Evolutionary conservation across 2,888 invertebrate genomes (phyloP), one percentile per base, ranked within the genome.

Genomic region (Spilarctia lutea): DNA sequence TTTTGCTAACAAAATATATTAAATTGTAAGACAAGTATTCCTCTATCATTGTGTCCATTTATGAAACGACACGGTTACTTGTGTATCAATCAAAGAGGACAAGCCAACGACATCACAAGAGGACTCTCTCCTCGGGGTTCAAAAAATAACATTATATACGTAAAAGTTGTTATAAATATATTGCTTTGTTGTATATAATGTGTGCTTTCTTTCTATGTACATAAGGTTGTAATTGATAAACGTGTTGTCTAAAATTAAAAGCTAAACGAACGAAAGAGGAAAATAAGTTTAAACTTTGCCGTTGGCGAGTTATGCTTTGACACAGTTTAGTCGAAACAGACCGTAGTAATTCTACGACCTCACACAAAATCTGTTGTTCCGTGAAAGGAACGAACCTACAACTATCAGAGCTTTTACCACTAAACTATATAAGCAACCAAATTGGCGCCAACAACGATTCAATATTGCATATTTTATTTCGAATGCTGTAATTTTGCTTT

Each of bases 81-180:
- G 68, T 48, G 68, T 68, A 24, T 30, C 30, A 68, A 68, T 68
- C 30, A 45, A 68, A 68, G 8, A 10, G 45, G 20, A 68, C 68
- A 68, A 11, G 45, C 24, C 20, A 30, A 48, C 45, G 30, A 52
- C 52, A 52, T 24, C 10, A 68, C 30, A 68, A 24, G 68, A 13
- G 68, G 68, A 27, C 11, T 8, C 20, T 48, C 45, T 24, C 68
- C 68, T 68, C 45, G 8, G 45, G 68, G 45, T 13, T 30, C 8
- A 4, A 30, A 63, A 24, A 63, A 63, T 45, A 33, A 52, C 39
- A 71, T 20, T n/a, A 20, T 30, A 27, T 18, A 6, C 0, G 27
- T 63, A 16, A 30, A 27, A 63, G 27, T 16, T 3, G 4, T 2
- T 13, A 56, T 39, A 39, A 39, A 39, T 63, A n/a, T 56, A n/a